phyloP scores from a whole-genome alignment of 2,888 invertebrate genomes.

The Hetaerina titia region DNA sequence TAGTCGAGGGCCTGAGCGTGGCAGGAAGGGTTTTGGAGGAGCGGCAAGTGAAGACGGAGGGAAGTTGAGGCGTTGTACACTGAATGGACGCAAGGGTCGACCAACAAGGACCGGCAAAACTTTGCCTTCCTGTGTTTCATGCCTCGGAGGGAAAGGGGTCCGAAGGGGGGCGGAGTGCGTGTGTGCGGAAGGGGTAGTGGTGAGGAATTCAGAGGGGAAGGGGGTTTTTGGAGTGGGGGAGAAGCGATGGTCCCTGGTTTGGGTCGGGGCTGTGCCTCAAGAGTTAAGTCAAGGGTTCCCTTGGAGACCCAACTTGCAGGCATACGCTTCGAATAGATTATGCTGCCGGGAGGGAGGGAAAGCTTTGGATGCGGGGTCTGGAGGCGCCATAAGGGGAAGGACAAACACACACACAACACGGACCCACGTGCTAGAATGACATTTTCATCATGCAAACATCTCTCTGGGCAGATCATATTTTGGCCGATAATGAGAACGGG shows the following conservation, averaged over 20 bases:
- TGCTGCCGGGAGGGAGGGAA: background rate
- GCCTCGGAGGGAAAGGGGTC: background rate
- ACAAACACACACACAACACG: background rate
- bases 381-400: background rate
- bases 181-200: background rate
- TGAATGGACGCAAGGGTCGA: slow-evolving; percentile 9
- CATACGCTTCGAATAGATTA: slow-evolving; percentile 35
- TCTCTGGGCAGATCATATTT: too few species aligned
- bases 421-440: background rate
- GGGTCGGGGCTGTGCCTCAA: background rate
- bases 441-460: background rate
- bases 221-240: background rate
- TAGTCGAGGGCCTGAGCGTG: background rate
- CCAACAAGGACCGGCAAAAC: slow-evolving; percentile 2
- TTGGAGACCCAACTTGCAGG: slow-evolving; percentile 14
- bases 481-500: too few species aligned
- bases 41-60: slow-evolving; percentile 16
- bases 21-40: slow-evolving; percentile 9
- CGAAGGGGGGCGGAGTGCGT: background rate
- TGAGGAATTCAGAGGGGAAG: background rate
- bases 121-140: slow-evolving; percentile 59
- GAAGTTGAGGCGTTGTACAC: background rate
- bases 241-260: background rate
- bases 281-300: slow-evolving; percentile 51
- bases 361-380: background rate